Evolutionary conservation across 2,888 invertebrate genomes (phyloP).

Genomic region (Zootermopsis nevadensis): DNA sequence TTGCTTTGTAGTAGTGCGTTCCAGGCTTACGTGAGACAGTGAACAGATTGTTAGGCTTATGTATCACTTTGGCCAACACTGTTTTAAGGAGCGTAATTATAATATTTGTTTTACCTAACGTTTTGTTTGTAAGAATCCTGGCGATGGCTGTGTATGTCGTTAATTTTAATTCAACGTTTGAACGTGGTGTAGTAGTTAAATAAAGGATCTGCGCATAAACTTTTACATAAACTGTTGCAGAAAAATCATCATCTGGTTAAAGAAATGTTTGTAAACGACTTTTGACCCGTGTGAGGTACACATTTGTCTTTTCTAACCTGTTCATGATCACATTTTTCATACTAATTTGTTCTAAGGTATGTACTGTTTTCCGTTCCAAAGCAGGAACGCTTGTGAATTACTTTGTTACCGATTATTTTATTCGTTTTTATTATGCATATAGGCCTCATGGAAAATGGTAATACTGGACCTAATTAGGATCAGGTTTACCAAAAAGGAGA

Average conservation of each 20-base stretch:
- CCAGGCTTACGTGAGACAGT: constrained; percentile 5
- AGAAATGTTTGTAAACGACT: background rate
- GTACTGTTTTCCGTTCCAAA: no score
- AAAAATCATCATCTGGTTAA: no score
- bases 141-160: background rate
- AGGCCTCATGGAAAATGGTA: no score
- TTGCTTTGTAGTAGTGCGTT: background rate
- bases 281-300: background rate
- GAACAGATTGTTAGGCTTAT: background rate
- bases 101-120: background rate
- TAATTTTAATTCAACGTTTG: background rate
- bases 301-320: no score
- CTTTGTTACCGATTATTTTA: no score
- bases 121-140: background rate
- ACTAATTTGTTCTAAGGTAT: no score
- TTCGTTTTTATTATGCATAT: no score
- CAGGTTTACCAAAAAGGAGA: no score
- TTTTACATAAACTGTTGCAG: background rate
- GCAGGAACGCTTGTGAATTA: no score
- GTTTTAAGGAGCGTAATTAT: background rate
- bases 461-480: no score
- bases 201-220: background rate
- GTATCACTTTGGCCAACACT: no score
- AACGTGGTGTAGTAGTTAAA: background rate
- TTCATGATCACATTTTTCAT: no score